A percentile compares a stretch with the other conserved stretches of the same genome.
Evolutionary conservation across 1,140 invertebrate species (phyloP).

Genomic region (Solen grandis): DNA sequence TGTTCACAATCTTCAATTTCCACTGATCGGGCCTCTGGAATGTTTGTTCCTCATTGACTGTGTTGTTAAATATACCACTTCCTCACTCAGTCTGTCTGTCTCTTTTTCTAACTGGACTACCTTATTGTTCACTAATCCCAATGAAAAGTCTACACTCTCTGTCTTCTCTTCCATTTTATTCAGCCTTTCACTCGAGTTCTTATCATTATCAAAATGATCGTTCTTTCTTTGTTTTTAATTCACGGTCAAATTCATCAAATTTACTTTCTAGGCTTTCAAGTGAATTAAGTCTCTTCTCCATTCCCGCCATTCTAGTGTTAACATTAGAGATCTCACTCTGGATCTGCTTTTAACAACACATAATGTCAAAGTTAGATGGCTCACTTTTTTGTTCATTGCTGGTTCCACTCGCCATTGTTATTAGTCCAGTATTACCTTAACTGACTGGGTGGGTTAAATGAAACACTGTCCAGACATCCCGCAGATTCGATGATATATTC

Average conservation of each 20-base stretch:
- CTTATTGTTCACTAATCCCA: conserved; percentile 5
- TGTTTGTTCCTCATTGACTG: conserved; percentile 32
- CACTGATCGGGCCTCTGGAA: too few species aligned
- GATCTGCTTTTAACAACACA: not conserved
- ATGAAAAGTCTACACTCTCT: conserved; percentile 5
- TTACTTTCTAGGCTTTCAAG: not conserved
- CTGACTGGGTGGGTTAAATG: not conserved
- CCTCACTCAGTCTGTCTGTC: conserved; percentile 1
- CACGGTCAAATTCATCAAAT: not conserved
- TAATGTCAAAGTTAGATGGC: too few species aligned
- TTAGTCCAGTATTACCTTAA: not conserved
- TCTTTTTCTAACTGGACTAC: not conserved
- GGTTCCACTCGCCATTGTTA: not conserved
- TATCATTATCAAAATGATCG: not conserved
- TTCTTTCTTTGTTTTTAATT: conserved; percentile 1
- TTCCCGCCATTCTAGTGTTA: too few species aligned
- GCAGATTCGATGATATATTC: not conserved
- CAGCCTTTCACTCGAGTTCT: not conserved
- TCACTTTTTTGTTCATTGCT: not conserved
- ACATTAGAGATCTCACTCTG: too few species aligned
- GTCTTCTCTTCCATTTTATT: conserved; percentile 6
- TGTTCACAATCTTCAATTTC: too few species aligned
- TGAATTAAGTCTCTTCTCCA: not conserved
- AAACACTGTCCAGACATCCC: not conserved
- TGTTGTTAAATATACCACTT: not conserved